phyloP scores from a whole-genome alignment of 2,888 invertebrate genomes.

The Erebia palarica region DNA sequence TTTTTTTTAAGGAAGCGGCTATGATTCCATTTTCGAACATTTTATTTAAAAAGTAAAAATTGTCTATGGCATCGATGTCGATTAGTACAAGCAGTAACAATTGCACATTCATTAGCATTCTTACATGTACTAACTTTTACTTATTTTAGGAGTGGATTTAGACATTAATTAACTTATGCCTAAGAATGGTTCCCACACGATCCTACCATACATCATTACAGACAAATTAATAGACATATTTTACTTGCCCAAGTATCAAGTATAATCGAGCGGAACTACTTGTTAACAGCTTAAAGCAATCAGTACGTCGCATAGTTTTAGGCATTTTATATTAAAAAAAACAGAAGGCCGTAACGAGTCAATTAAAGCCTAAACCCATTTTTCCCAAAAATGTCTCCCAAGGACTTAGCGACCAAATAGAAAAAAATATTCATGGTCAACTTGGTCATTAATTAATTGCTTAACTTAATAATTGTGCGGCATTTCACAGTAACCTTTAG shows the following conservation, averaged over 20 bases:
- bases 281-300: constrained; percentile 38
- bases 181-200: constrained; percentile 29
- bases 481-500: constrained; percentile 53
- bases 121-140: constrained; percentile 64
- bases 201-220: not conserved
- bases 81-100: constrained; percentile 66
- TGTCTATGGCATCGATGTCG: constrained; percentile 55
- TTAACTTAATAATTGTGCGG: constrained; percentile 70
- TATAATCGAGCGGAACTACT: not conserved
- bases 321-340: constrained; percentile 31
- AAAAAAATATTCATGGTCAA: constrained; percentile 45
- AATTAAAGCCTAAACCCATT: constrained; percentile 78
- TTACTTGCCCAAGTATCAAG: not conserved
- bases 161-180: constrained; percentile 74
- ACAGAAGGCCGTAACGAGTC: constrained; percentile 54
- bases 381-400: constrained; percentile 58
- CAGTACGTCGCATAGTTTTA: constrained; percentile 29
- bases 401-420: constrained; percentile 50
- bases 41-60: constrained; percentile 41
- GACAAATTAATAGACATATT: constrained; percentile 3
- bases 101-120: constrained; percentile 71
- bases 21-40: constrained; percentile 37
- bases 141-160: constrained; percentile 76
- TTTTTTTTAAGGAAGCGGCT: constrained; percentile 46
- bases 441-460: constrained; percentile 52